phyloP scores from a whole-genome alignment of 2,113 vertebrate species.

The Sylvilagus bachmani region DNA sequence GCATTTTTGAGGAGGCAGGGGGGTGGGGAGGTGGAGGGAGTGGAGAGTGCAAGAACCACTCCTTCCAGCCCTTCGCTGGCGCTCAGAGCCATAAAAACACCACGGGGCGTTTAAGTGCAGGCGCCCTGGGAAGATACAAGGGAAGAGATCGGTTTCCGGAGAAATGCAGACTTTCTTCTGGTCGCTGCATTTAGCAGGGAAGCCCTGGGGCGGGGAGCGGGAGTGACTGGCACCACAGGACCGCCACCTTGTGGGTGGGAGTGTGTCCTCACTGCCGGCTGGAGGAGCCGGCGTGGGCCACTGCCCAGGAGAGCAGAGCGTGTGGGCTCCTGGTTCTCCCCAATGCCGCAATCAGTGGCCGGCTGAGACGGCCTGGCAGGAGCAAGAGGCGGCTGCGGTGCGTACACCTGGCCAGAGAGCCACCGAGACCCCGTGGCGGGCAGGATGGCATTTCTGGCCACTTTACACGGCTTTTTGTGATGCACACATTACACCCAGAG shows the following conservation, averaged over 20 bases:
- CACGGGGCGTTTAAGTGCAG: slow-evolving; percentile 13
- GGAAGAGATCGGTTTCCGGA: slow-evolving; percentile 25
- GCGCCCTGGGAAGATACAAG: neutral
- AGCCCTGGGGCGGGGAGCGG: neutral
- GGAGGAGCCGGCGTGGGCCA: neutral
- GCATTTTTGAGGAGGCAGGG: slow-evolving; percentile 43
- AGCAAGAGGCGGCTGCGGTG: fast-evolving
- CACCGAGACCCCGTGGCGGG: fast-evolving
- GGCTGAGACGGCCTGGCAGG: neutral
- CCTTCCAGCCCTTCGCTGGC: neutral
- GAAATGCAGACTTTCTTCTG: slow-evolving; percentile 53
- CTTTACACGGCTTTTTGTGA: neutral
- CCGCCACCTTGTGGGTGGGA: neutral
- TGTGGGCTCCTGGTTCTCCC: too few species aligned
- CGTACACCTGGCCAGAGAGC: neutral
- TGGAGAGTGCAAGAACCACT: neutral
- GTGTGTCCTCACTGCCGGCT: neutral
- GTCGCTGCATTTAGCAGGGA: neutral
- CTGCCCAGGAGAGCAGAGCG: neutral
- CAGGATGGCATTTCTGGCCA: neutral
- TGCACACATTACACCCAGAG: neutral
- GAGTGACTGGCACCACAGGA: neutral
- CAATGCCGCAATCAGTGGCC: neutral
- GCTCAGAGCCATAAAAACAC: slow-evolving; percentile 53
- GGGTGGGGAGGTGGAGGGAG: neutral